A percentile compares a stretch with the other conserved stretches of the same genome.
Conservation (phyloP, 2,888 invertebrate species). For the Hemistola chrysoprasaria region DNA sequence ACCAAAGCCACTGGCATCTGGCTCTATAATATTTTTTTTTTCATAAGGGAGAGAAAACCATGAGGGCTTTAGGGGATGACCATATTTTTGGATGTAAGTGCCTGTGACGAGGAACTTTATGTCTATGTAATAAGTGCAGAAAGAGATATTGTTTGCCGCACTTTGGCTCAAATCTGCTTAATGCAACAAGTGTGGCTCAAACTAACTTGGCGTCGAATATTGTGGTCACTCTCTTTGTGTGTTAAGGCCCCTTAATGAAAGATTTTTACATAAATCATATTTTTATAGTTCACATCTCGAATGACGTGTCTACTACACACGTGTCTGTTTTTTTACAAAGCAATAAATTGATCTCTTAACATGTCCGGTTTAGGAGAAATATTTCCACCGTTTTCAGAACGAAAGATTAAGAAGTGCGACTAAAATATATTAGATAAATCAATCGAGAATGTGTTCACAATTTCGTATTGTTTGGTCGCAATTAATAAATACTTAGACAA, state of each 20-base stretch:
- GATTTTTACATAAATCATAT: conserved; percentile 14
- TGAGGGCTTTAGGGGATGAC: too few species aligned
- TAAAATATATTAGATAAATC: conserved; percentile 9
- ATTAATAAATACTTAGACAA: not conserved
- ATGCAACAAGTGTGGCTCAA: too few species aligned
- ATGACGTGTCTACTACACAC: too few species aligned
- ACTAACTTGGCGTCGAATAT: not conserved
- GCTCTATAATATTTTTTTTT: too few species aligned
- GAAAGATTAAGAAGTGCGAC: not conserved
- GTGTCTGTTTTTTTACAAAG: conserved; percentile 10
- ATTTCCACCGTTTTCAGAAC: conserved; percentile 4
- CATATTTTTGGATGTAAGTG: too few species aligned
- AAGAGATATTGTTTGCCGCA: too few species aligned
- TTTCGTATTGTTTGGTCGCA: conserved; percentile 2
- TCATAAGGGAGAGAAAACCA: too few species aligned
- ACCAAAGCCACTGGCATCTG: too few species aligned
- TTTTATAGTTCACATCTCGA: conserved; percentile 19
- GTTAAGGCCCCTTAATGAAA: conserved; percentile 12
- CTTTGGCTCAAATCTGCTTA: too few species aligned
- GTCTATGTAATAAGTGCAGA: too few species aligned
- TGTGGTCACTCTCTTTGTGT: conserved; percentile 4
- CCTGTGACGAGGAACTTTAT: too few species aligned
- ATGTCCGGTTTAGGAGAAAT: conserved; percentile 5
- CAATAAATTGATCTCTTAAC: conserved; percentile 18
- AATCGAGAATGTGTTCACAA: conserved; percentile 11